These are phyloP conservation scores for Myzus persicae DNA, from an alignment of 1,140 invertebrate genomes.

Conservation along the genomic window DNA sequence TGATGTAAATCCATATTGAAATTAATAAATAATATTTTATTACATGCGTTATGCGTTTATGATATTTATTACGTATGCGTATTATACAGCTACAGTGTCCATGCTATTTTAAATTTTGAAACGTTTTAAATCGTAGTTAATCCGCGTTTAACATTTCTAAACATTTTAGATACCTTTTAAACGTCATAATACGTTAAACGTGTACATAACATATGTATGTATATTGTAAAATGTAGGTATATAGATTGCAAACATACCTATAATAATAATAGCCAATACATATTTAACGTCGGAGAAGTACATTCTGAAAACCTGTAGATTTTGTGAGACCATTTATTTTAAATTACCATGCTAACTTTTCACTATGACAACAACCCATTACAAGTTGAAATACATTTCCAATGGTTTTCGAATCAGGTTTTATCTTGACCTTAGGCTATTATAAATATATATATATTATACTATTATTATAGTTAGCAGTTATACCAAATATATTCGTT, in stretches of 20 bases:
- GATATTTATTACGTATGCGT: neutral
- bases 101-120: neutral
- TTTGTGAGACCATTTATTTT: neutral
- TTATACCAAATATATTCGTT: neutral
- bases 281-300: neutral
- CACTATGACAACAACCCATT: neutral
- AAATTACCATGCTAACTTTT: neutral
- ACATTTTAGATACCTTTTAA: neutral
- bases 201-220: neutral
- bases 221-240: no score
- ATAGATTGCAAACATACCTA: neutral
- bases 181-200: neutral
- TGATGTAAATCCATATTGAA: neutral
- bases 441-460: neutral
- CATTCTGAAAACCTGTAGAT: neutral
- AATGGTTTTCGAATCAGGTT: neutral
- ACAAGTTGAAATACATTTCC: neutral
- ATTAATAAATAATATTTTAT: constrained; percentile 11
- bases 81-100: neutral
- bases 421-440: neutral
- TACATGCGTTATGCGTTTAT: neutral
- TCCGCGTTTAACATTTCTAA: neutral
- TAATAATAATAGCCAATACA: neutral
- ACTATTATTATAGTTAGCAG: neutral
- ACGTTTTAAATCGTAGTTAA: neutral